Evolutionary conservation across 1,140 invertebrate genomes (phyloP).

Genomic region (Tetramorium parvispinum): DNA sequence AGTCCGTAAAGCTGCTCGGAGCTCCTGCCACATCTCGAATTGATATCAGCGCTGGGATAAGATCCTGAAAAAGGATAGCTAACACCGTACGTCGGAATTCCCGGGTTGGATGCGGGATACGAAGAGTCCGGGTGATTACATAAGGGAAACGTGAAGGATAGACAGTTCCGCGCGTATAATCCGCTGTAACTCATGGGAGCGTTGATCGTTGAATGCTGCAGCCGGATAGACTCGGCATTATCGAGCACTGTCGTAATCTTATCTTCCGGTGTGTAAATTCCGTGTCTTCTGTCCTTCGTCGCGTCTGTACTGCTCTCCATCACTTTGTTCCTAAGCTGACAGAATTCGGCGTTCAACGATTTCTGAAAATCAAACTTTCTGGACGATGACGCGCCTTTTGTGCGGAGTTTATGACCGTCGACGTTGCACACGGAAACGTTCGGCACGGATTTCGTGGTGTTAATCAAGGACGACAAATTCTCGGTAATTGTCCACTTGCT

Average conservation of each 20-base stretch:
- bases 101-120: slow-evolving; percentile 28
- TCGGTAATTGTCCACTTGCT: slow-evolving; percentile 83
- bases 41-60: slow-evolving; percentile 31
- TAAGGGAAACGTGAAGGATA: slow-evolving; percentile 58
- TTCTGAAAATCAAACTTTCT: slow-evolving; percentile 62
- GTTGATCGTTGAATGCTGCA: not conserved
- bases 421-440: slow-evolving; percentile 54
- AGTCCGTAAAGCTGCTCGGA: slow-evolving; percentile 26
- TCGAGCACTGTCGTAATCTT: not conserved
- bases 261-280: not conserved
- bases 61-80: not conserved
- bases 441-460: slow-evolving; percentile 65
- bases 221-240: not conserved
- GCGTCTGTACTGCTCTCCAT: slow-evolving; percentile 64
- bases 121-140: slow-evolving; percentile 34
- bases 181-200: slow-evolving; percentile 36
- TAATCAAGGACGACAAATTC: slow-evolving; percentile 65
- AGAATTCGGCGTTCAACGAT: slow-evolving; percentile 79
- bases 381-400: slow-evolving; percentile 37
- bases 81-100: slow-evolving; percentile 18
- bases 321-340: slow-evolving; percentile 75
- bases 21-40: not conserved
- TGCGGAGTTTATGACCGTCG: slow-evolving; percentile 62
- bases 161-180: slow-evolving; percentile 52
- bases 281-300: slow-evolving; percentile 57